Percentiles rank a stretch among this genome's conserved stretches.
These are phyloP conservation scores for Tonatia bakeri DNA, from an alignment of 2,113 vertebrate species.

Conservation along the genomic window DNA sequence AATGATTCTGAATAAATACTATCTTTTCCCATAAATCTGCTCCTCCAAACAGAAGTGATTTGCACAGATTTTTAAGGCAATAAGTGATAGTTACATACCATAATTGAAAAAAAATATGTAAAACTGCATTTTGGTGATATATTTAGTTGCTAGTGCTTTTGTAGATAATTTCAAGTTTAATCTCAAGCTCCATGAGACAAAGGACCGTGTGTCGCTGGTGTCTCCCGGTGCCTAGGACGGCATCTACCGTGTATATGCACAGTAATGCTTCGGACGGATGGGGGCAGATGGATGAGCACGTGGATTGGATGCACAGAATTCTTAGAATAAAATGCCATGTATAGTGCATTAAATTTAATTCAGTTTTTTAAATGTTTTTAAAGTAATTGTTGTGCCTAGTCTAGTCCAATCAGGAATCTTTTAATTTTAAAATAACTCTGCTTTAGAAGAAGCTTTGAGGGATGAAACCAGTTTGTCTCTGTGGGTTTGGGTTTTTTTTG, in stretches of 20 bases:
- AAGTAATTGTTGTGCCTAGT: background rate
- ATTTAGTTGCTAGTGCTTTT: conserved; percentile 25
- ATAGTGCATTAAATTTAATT: conserved; percentile 25
- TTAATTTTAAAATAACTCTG: conserved; percentile 38
- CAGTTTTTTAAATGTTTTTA: background rate
- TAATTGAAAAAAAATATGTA: background rate
- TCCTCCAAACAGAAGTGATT: conserved; percentile 11
- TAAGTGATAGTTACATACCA: background rate
- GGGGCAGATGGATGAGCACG: background rate
- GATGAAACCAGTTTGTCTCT: background rate
- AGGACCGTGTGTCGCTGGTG: background rate
- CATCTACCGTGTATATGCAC: background rate
- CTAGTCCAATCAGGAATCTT: background rate
- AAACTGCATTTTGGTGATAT: background rate
- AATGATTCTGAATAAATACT: conserved; percentile 12
- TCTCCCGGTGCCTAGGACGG: background rate
- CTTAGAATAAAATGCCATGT: conserved; percentile 8
- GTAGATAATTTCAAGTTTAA: background rate
- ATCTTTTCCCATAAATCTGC: conserved; percentile 11
- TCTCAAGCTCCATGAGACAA: background rate
- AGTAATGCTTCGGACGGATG: background rate
- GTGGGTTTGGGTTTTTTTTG: background rate
- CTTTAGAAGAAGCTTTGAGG: background rate
- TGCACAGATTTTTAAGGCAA: background rate
- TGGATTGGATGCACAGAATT: background rate